phyloP scores from a whole-genome alignment of 2,113 vertebrate species.

The Melozone crissalis region DNA sequence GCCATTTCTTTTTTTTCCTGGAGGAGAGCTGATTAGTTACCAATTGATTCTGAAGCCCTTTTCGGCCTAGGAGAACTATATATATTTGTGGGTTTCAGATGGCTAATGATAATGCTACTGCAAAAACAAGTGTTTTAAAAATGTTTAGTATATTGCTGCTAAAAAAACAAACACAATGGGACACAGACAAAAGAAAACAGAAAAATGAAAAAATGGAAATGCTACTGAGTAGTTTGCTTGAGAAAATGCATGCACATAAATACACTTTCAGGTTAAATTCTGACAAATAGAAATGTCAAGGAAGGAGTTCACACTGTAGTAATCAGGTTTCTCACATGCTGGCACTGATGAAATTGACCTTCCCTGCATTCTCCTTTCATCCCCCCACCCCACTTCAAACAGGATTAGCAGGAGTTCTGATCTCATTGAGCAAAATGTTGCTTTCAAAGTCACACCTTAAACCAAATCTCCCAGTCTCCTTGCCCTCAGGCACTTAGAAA shows the following conservation, averaged over 20 bases:
- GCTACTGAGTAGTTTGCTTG: background rate
- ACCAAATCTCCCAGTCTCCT: background rate
- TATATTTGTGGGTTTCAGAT: background rate
- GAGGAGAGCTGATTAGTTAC: background rate
- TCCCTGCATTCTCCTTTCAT: background rate
- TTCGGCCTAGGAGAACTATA: background rate
- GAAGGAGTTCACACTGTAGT: background rate
- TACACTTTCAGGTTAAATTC: background rate
- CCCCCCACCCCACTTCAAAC: rapidly evolving
- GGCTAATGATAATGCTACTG: background rate
- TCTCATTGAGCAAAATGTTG: background rate
- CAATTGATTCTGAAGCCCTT: background rate
- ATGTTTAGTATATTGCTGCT: background rate
- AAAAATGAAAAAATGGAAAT: background rate
- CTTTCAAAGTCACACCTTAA: background rate
- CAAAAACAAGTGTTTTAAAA: background rate
- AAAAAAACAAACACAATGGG: background rate
- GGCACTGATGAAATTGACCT: background rate
- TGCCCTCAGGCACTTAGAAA: background rate
- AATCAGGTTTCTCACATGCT: background rate
- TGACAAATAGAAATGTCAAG: background rate
- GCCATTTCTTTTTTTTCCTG: background rate
- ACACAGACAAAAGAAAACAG: background rate
- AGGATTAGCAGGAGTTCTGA: background rate
- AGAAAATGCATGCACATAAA: background rate